phyloP scores from a whole-genome alignment of 2,113 vertebrate species.

The Syngnathus typhle region DNA sequence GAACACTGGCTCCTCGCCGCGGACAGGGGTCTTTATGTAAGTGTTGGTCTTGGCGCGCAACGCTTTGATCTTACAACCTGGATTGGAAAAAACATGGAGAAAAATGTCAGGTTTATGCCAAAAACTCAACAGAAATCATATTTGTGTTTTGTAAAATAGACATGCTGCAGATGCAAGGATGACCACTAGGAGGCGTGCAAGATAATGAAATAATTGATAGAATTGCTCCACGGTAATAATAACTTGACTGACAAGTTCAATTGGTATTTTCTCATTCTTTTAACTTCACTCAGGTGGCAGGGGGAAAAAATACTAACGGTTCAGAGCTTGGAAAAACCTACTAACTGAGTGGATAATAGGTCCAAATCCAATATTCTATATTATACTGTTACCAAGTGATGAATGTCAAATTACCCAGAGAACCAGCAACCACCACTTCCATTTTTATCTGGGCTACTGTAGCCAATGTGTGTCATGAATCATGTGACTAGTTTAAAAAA shows the following conservation, averaged over 20 bases:
- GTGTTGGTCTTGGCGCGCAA: slow-evolving; percentile 95
- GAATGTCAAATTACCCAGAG: neutral
- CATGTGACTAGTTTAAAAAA: neutral
- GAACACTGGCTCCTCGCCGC: slow-evolving; percentile 90
- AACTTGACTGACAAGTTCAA: too few species aligned
- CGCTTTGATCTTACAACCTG: slow-evolving; percentile 98
- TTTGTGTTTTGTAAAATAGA: neutral
- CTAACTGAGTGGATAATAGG: neutral
- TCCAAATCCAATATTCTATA: too few species aligned
- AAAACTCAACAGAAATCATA: neutral
- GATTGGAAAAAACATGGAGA: slow-evolving; percentile 14
- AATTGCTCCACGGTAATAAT: too few species aligned
- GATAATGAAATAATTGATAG: neutral
- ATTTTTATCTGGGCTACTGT: neutral
- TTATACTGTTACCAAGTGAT: neutral
- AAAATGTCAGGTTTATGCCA: neutral
- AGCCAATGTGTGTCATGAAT: neutral
- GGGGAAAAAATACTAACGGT: too few species aligned
- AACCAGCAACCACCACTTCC: neutral
- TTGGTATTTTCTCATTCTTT: too few species aligned
- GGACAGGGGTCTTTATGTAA: slow-evolving; percentile 92
- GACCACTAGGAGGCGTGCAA: neutral
- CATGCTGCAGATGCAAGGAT: neutral
- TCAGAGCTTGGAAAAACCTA: neutral
- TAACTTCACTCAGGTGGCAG: too few species aligned